Base-by-base conservation (phyloP, 1,140 invertebrate genomes). In the Drosophila ananassae region DNA sequence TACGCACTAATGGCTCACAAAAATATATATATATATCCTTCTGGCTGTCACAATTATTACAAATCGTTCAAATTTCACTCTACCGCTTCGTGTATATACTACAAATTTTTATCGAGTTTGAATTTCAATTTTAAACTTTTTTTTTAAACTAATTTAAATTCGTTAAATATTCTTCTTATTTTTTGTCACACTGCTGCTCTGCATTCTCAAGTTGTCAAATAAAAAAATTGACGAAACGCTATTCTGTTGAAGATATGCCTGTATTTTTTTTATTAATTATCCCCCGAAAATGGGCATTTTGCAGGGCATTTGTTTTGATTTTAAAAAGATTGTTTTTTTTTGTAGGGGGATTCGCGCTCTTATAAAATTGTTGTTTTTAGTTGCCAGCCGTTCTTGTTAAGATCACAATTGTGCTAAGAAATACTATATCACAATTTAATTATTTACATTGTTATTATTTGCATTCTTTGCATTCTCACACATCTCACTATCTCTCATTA, bases 321-420 rank as follows among this genome's bases (percentile, higher is more conserved):
- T 59, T 84, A 76, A 83, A 83, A 83, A 57, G 48, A 41, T 17
- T 39, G 22, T n/a, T 37, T 47, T 7, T 39, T 39, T 39, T 3
- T 13, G 8, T 21, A 17, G 17, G 44, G 17, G 17, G 17, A 47
- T 63, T 68, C 55, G 56, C 55, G 56, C 61, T 21, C 13, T 73
- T 81, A 85, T 85, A 85, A 77, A 83, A 84, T 39, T 71, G 41
- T 61, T 67, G 37, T 80, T 87, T 61, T 72, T 76, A 89, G 75
- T 87, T 80, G 81, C 80, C 74, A 84, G 80, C 80, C 81, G 73
- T 84, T 81, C 41, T 87, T 72, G 71, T 83, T 89, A 77, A 79
- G 79, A 89, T 89, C 83, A 89, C 83, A 89, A 89, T 89, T 89
- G 83, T 89, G 83, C 83, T 89, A 89, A 89, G 79, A 89, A 89